phyloP scores from a whole-genome alignment of 2,113 vertebrate genomes.

The Takifugu flavidus region DNA sequence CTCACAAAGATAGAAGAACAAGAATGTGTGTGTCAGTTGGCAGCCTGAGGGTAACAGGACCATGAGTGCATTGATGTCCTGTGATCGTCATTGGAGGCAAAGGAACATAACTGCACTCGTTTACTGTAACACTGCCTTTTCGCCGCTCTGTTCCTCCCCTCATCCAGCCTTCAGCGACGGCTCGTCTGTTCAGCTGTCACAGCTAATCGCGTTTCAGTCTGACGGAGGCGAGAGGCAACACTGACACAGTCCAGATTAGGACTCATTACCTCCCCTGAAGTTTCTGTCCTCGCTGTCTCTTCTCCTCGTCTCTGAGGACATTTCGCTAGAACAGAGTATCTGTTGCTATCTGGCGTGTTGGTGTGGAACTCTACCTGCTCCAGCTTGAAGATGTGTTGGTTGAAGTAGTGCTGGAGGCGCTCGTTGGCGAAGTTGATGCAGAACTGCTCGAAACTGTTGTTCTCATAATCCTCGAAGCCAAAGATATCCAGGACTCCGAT shows the following conservation, averaged over 20 bases:
- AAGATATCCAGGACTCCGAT: constrained; percentile 97
- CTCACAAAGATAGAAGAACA: not conserved
- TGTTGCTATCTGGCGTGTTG: too few species aligned
- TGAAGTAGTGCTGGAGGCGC: constrained; percentile 94
- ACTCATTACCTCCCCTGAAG: constrained; percentile 19
- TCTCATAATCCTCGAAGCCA: constrained; percentile 97
- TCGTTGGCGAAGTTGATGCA: constrained; percentile 98
- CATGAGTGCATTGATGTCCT: constrained; percentile 26
- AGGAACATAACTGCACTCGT: constrained; percentile 18
- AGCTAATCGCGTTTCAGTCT: constrained; percentile 23
- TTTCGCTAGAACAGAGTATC: not conserved
- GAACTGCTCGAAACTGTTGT: constrained; percentile 97
- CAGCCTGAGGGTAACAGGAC: constrained; percentile 36
- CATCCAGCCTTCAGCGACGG: constrained; percentile 23
- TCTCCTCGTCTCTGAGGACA: too few species aligned
- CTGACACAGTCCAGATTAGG: constrained; percentile 27
- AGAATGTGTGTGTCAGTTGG: constrained; percentile 4
- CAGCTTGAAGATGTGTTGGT: constrained; percentile 95
- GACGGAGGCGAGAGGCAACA: constrained; percentile 22
- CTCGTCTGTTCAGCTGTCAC: constrained; percentile 22
- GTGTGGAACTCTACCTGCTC: constrained; percentile 80
- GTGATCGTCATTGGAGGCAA: constrained; percentile 38
- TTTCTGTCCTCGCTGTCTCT: not conserved
- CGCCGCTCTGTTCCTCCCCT: constrained; percentile 3
- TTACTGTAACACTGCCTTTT: constrained; percentile 28